Conservation (phyloP, 2,888 invertebrate genomes). For the Philereme vetulata region DNA sequence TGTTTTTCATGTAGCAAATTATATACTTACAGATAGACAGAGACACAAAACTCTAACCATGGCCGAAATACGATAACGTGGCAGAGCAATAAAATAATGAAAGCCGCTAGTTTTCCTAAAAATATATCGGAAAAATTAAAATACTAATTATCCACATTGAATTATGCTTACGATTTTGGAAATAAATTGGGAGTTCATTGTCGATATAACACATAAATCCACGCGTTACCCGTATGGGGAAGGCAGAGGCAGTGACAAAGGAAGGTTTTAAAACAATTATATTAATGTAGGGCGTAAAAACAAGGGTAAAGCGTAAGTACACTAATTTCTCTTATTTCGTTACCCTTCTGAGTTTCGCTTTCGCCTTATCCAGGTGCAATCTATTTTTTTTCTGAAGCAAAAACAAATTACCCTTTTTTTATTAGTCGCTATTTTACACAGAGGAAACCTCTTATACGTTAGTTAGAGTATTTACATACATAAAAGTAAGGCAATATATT, state of each 20-base stretch:
- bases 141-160: too few species aligned
- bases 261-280: slow-evolving; percentile 47
- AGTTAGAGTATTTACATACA: slow-evolving; percentile 25
- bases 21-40: too few species aligned
- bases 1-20: too few species aligned
- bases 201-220: background rate
- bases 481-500: too few species aligned
- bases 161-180: too few species aligned
- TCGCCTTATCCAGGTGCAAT: slow-evolving; percentile 82
- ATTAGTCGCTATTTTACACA: slow-evolving; percentile 42
- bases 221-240: background rate
- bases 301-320: slow-evolving; percentile 71
- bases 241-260: slow-evolving; percentile 22
- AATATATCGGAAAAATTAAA: too few species aligned
- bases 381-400: slow-evolving; percentile 84
- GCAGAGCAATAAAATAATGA: too few species aligned
- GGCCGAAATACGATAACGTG: too few species aligned
- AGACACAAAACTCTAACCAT: too few species aligned
- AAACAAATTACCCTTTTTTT: slow-evolving; percentile 68
- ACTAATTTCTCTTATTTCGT: slow-evolving; percentile 69
- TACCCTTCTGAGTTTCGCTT: slow-evolving; percentile 82
- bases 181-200: too few species aligned
- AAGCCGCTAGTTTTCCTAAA: too few species aligned
- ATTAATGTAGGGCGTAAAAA: slow-evolving; percentile 66
- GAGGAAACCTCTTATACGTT: slow-evolving; percentile 23